Conservation (phyloP, 2,797 vertebrate species). For the Dermochelys coriacea region DNA sequence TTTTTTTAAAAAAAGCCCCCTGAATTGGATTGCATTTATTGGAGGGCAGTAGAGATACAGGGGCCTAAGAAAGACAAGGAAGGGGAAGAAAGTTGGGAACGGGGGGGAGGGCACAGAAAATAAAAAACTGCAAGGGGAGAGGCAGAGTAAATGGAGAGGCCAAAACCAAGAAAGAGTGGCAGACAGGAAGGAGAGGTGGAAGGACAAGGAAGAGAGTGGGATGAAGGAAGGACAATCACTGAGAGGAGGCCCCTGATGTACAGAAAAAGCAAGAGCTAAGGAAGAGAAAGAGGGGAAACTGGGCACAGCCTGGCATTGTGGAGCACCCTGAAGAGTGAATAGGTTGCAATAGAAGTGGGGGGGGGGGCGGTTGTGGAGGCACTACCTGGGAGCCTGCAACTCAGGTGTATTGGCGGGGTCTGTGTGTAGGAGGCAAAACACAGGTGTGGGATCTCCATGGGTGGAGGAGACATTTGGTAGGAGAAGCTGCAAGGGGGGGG, state of each 20-base stretch:
- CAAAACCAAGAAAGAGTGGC: not conserved
- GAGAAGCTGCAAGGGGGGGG: not conserved
- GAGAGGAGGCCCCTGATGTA: not conserved
- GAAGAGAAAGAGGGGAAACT: too few species aligned
- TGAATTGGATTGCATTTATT: not conserved
- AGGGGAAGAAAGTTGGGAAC: not conserved
- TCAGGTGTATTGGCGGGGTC: not conserved
- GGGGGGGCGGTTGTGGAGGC: slow-evolving; percentile 30
- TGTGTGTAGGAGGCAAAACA: not conserved
- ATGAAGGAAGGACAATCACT: not conserved
- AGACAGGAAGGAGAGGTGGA: not conserved
- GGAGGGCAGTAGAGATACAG: not conserved
- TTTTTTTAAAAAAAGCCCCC: not conserved
- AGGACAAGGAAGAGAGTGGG: not conserved
- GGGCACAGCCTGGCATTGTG: not conserved
- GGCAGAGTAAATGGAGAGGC: not conserved
- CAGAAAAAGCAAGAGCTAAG: too few species aligned
- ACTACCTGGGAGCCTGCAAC: slow-evolving; percentile 53
- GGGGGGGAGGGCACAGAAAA: not conserved
- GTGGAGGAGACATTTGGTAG: not conserved
- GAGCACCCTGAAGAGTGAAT: not conserved
- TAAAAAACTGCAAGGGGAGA: not conserved
- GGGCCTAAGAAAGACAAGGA: not conserved
- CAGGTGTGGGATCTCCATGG: not conserved
- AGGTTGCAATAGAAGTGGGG: not conserved